Base-by-base conservation (phyloP, 2,797 vertebrate genomes). In the Eleutherodactylus coqui region DNA sequence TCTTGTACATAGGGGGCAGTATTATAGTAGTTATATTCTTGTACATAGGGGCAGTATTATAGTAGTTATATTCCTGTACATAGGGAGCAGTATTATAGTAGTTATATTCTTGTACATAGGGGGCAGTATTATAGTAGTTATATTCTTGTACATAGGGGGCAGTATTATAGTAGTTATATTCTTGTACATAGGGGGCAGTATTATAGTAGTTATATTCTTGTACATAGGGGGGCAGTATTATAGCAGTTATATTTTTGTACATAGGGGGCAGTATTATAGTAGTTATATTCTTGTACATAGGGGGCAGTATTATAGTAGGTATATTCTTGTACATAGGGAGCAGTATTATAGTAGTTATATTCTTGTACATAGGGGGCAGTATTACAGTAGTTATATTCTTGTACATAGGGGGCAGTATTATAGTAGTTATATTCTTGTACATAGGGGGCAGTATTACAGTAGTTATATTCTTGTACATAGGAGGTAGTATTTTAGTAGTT, bases 51-150 rank as follows among this genome's bases (percentile, higher is more conserved):
- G 47, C 47, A 49, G 47, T 49, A 49, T 49, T 49, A 49, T 49
- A 49, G 47, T 49, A 49, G 47, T 16, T 49, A 49, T 49, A 9
- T 49, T 49, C 47, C 10, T 49, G 47, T 49, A 49, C 47, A 49
- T 49, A n/a, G 47, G 47, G 47, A 16, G 47, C 47, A 49, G 47
- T 49, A 49, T 49, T 49, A 49, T 49, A 45, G 43, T 45, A 45
- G 43, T n/a, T n/a, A n/a, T 45, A n/a, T n/a, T n/a, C n/a, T n/a
- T n/a, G n/a, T n/a, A n/a, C n/a, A n/a, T n/a, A n/a, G n/a, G n/a
- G n/a, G n/a, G 67, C 36, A 41, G 67, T 41, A 70, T 70, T 70
- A 41, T 70, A 70, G 67, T 70, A 70, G 67, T 70, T 70, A 70
- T 70, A 70, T 70, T 70, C 67, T 70, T 70, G 67, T 70, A 70